Evolutionary conservation across 2,797 vertebrate genomes (phyloP).

Genomic region (Neopelma chrysocephalum): DNA sequence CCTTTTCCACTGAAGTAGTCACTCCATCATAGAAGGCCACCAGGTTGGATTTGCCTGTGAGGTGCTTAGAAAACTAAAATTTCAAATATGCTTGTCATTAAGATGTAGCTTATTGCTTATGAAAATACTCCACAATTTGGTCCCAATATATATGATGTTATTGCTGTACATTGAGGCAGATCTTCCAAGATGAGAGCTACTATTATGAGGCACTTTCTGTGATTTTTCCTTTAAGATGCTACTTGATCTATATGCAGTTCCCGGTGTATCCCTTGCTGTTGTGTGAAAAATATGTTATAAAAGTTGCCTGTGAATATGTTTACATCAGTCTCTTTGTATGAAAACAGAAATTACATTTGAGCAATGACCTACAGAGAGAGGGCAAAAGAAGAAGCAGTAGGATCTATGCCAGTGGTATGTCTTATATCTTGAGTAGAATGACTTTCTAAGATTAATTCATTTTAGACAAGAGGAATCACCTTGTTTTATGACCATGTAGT

Average conservation of each 20-base stretch:
- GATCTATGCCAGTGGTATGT: neutral
- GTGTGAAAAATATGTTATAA: conserved; percentile 53
- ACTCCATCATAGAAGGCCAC: neutral
- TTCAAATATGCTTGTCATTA: neutral
- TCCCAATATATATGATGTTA: neutral
- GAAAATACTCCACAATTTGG: neutral
- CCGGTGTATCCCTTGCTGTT: conserved; percentile 51
- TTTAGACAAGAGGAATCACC: conserved; percentile 61
- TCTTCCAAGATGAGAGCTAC: neutral
- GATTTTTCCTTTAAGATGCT: neutral
- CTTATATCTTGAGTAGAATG: neutral
- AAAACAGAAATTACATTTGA: conserved; percentile 57
- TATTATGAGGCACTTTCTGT: neutral
- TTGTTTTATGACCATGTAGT: conserved; percentile 64
- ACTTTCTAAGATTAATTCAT: conserved; percentile 55
- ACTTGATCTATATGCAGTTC: conserved; percentile 22
- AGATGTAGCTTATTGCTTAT: neutral
- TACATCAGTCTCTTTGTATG: conserved; percentile 49
- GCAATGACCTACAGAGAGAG: conserved; percentile 45
- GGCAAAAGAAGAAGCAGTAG: conserved; percentile 17
- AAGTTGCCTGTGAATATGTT: conserved; percentile 60
- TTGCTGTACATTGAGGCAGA: neutral
- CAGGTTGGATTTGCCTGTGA: neutral
- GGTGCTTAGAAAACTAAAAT: neutral
- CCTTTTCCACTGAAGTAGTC: neutral